phyloP scores from a whole-genome alignment of 2,888 invertebrate genomes.

The Cataglyphis cursor region DNA sequence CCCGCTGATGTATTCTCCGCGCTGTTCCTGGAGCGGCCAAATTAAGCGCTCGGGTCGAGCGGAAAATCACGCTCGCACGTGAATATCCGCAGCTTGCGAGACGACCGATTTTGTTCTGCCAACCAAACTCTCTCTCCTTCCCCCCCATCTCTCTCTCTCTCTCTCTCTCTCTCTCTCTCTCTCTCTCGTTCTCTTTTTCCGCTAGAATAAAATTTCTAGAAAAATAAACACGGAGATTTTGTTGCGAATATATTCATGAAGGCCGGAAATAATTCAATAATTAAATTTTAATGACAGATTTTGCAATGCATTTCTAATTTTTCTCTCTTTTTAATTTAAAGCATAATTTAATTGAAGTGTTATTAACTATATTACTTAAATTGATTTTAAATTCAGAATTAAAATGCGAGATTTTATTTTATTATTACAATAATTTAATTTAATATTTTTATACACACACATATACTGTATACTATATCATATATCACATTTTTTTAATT shows the following conservation, averaged over 20 bases:
- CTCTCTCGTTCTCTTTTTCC: neutral
- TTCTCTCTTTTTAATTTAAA: neutral
- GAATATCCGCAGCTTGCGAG: slow-evolving; percentile 56
- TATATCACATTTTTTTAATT: neutral
- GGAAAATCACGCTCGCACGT: slow-evolving; percentile 63
- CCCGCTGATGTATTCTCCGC: slow-evolving; percentile 62
- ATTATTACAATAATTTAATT: neutral
- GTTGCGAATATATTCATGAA: slow-evolving; percentile 6
- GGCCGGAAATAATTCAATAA: neutral
- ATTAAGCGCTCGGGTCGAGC: slow-evolving; percentile 64
- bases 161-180: neutral
- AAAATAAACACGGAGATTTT: neutral
- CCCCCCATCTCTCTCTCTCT: neutral
- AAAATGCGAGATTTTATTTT: neutral
- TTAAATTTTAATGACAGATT: slow-evolving; percentile 15
- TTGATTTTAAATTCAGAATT: neutral
- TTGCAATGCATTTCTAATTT: neutral
- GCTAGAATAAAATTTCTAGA: neutral
- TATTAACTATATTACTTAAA: slow-evolving; percentile 12
- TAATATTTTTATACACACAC: neutral
- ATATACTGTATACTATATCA: too few species aligned
- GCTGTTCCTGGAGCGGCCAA: slow-evolving; percentile 63
- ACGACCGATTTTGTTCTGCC: slow-evolving; percentile 23
- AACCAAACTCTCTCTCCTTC: slow-evolving; percentile 5
- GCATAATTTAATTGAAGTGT: neutral